These are phyloP conservation scores for Spisula subtruncata DNA, from an alignment of 2,888 invertebrate genomes.

Conservation along the genomic window DNA sequence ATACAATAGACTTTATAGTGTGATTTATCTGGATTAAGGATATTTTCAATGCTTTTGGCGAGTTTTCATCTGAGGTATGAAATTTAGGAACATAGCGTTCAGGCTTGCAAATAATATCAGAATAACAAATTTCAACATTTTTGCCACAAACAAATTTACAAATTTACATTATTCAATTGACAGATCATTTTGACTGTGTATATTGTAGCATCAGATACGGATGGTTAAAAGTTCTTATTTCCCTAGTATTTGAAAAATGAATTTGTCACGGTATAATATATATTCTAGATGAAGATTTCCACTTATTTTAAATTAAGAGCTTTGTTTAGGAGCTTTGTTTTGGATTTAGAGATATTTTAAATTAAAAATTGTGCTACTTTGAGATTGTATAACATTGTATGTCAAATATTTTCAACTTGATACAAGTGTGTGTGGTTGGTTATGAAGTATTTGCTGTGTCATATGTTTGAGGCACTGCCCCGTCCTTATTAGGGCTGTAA, in stretches of 20 bases:
- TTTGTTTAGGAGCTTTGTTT: conserved; percentile 7
- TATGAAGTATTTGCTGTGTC: not conserved
- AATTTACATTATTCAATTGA: not conserved
- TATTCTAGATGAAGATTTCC: not conserved
- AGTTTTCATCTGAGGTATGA: not conserved
- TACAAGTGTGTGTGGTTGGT: not conserved
- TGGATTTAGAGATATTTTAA: conserved; percentile 13
- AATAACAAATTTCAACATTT: too few relatives aligned
- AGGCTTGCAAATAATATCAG: too few relatives aligned
- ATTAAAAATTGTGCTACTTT: not conserved
- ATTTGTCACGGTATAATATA: not conserved
- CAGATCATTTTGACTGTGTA: not conserved
- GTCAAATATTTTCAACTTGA: not conserved
- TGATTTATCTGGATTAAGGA: too few relatives aligned
- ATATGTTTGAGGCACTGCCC: not conserved
- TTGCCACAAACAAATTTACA: too few relatives aligned
- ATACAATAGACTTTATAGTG: too few relatives aligned
- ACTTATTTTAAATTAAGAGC: not conserved
- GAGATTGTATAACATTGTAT: not conserved
- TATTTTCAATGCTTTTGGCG: too few relatives aligned
- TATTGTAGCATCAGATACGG: not conserved
- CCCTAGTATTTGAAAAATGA: not conserved
- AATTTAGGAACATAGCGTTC: not conserved
- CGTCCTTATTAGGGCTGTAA: too few relatives aligned
- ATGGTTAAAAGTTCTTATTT: not conserved